Evolutionary conservation across 2,888 invertebrate species (phyloP), one percentile per base, ranked within the genome.

Genomic region (Gastrophysa polygoni): DNA sequence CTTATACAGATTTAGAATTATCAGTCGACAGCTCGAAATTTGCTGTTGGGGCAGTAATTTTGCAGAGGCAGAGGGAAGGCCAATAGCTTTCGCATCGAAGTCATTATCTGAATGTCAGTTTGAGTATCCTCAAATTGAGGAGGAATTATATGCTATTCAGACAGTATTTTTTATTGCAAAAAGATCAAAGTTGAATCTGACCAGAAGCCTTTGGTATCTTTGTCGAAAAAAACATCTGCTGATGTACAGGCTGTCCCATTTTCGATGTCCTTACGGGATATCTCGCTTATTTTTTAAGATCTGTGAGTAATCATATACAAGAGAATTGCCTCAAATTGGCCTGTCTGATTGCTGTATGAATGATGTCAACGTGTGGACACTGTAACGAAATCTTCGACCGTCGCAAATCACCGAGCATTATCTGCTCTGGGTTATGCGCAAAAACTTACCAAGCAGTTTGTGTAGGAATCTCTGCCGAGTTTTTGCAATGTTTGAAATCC

Each of bases 331-430:
- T 32, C 32, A 2, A 7, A 2, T 32, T 11, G 2, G 32, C 5
- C 8, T 32, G 11, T 32, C 10, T 32, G 4, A 11, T 7, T 28
- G 4, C 4, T 28, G 28, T 11, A 11, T 32, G 32, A 10, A 32
- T 8, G 32, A 47, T 20, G 18, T 47, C 20, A 11, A 47, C 47
- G n/a, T 21, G 47, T 18, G 47, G 47, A 20, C 18, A 18, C 18
- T 20, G 57, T 29, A 24, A 46, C 28, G 14, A 14, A 47, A 46
- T 46, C 21, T 20, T 48, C 44, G 47, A 46, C n/a, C 46, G 21
- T 50, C 29, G 50, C 28, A 20, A 57, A 24, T 57, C n/a, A 32
- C 32, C 32, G 32, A 32, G 32, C 10, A 32, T 44, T 16, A 44
- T 16, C 44, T 44, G 44, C 16, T 44, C 44, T 44, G 44, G 44